Conservation (phyloP, 1,140 invertebrate genomes). For the Cepaea nemoralis region DNA sequence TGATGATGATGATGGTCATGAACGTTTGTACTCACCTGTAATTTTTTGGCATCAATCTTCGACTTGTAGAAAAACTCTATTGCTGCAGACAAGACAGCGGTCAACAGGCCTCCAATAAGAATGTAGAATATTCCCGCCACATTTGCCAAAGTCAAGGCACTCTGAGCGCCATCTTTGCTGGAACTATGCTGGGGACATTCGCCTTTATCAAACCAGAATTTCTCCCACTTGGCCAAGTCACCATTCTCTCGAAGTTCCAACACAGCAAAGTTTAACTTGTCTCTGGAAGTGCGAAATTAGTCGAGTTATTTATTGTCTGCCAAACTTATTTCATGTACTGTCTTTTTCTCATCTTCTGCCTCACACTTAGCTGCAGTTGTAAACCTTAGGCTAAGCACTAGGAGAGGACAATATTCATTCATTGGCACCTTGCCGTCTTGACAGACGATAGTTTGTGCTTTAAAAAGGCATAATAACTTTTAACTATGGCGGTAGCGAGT, state of each 20-base stretch:
- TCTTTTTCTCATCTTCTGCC: no score
- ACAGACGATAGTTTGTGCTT: no score
- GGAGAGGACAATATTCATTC: no score
- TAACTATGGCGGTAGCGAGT: no score
- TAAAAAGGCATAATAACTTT: no score
- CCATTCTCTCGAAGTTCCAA: constrained; percentile 92
- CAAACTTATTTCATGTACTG: no score
- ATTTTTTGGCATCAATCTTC: constrained; percentile 59
- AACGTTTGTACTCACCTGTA: no score
- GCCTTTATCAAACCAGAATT: constrained; percentile 95
- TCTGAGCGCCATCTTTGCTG: constrained; percentile 82
- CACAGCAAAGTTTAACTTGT: constrained; percentile 80
- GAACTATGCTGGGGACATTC: constrained; percentile 75
- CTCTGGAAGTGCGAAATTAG: constrained; percentile 55
- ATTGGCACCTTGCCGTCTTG: no score
- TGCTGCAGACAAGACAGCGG: constrained; percentile 89
- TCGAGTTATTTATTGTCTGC: no score
- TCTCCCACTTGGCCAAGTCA: constrained; percentile 91
- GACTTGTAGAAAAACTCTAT: constrained; percentile 81
- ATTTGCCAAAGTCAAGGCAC: constrained; percentile 93
- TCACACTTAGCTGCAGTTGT: no score
- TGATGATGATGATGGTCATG: no score
- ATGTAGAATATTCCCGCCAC: constrained; percentile 99
- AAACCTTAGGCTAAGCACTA: no score
- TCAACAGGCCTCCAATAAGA: constrained; percentile 88